Conservation (phyloP, 2,113 vertebrate genomes). For the Polypterus bichir region DNA sequence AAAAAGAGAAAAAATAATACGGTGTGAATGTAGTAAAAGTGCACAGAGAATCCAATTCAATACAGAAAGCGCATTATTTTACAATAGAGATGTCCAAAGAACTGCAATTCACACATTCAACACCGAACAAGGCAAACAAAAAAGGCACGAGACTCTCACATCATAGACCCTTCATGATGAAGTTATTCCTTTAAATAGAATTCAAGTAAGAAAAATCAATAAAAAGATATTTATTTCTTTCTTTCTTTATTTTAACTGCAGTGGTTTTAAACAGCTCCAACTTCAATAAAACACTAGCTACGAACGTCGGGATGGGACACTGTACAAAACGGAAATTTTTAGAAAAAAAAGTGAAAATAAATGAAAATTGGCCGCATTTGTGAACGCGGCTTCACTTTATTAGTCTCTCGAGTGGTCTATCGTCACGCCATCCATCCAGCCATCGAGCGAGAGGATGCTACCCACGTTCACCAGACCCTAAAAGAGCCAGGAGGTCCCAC, state of each 20-base stretch:
- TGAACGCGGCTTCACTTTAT: neutral
- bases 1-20: too few relatives aligned
- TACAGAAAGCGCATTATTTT: constrained; percentile 60
- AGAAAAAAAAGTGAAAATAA: constrained; percentile 48
- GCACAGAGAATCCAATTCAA: constrained; percentile 59
- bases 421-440: too few relatives aligned
- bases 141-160: constrained; percentile 90
- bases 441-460: too few relatives aligned
- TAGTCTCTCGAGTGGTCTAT: too few relatives aligned
- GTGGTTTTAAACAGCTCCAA: constrained; percentile 46
- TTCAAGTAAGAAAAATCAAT: constrained; percentile 69
- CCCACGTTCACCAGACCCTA: too few relatives aligned
- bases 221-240: constrained; percentile 43
- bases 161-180: constrained; percentile 52
- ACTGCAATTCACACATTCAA: constrained; percentile 80
- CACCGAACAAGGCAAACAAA: constrained; percentile 82
- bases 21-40: constrained; percentile 69
- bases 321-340: constrained; percentile 35
- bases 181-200: constrained; percentile 53
- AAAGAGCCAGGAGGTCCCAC: too few relatives aligned
- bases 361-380: constrained; percentile 1
- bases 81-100: constrained; percentile 61
- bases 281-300: constrained; percentile 43
- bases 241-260: constrained; percentile 36
- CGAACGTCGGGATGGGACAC: constrained; percentile 55